These are phyloP conservation scores for Acropternis orthonyx DNA, from an alignment of 2,797 vertebrate genomes.

Conservation along the genomic window DNA sequence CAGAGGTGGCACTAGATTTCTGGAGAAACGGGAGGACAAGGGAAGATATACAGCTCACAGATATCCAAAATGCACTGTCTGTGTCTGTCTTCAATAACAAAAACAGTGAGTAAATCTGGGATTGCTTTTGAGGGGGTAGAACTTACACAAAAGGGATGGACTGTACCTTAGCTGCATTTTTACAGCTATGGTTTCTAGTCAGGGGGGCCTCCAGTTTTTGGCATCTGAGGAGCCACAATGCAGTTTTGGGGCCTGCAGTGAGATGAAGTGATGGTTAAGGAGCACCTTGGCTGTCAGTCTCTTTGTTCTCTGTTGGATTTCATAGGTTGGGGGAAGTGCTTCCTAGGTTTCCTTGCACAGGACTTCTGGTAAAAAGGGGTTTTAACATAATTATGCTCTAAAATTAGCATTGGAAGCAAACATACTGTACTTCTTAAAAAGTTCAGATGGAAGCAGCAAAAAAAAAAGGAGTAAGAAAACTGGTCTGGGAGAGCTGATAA, in stretches of 20 bases:
- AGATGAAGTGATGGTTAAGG: background rate
- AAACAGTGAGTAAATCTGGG: constrained; percentile 81
- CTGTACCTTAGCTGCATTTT: background rate
- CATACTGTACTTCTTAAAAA: background rate
- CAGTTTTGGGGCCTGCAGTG: background rate
- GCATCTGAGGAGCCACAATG: background rate
- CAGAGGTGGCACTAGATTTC: constrained; percentile 85
- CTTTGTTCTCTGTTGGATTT: background rate
- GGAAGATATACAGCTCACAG: constrained; percentile 85
- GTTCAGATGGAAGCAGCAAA: background rate
- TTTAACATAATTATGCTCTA: background rate
- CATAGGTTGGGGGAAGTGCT: background rate
- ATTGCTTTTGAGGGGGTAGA: background rate
- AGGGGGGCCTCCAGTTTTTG: background rate
- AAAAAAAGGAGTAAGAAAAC: background rate
- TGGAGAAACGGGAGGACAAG: constrained; percentile 83
- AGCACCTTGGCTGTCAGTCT: background rate
- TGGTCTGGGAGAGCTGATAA: background rate
- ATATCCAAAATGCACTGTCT: constrained; percentile 83
- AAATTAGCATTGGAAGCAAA: background rate
- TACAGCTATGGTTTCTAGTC: background rate
- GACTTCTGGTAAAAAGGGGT: background rate
- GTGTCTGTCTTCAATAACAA: constrained; percentile 91
- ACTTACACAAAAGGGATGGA: background rate
- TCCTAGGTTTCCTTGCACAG: background rate